Conservation (phyloP, 2,797 vertebrate species). For the Psittacula derbiana region DNA sequence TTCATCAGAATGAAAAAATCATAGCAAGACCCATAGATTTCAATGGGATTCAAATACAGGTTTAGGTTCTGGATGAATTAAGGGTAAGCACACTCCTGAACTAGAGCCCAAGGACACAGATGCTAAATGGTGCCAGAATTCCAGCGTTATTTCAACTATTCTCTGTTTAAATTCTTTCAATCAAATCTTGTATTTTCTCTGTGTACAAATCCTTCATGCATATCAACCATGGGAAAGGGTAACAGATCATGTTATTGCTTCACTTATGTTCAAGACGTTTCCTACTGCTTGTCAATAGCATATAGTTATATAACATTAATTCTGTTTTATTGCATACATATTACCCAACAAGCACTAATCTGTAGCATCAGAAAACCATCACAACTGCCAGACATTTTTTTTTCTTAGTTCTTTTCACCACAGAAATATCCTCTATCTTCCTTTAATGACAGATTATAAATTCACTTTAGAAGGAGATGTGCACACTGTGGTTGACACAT, state of each 20-base stretch:
- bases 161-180: not conserved
- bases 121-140: not conserved
- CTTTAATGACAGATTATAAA: not conserved
- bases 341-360: not conserved
- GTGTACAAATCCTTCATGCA: not conserved
- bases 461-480: not conserved
- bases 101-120: not conserved
- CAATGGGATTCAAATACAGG: not conserved
- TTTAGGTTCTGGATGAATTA: not conserved
- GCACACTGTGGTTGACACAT: not conserved
- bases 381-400: not conserved
- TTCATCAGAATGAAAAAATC: not conserved
- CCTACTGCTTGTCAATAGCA: not conserved
- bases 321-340: not conserved
- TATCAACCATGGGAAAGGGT: not conserved
- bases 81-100: not conserved
- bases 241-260: not conserved
- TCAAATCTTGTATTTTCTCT: not conserved
- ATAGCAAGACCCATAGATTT: conserved; percentile 13
- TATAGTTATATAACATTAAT: not conserved
- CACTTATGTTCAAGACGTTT: not conserved
- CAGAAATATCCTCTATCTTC: not conserved
- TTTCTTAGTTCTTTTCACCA: not conserved
- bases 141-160: not conserved
- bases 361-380: conserved; percentile 17